Evolutionary conservation across 2,888 invertebrate species (phyloP), one percentile per base, ranked within the genome.

Genomic region (Leptothorax acervorum): DNA sequence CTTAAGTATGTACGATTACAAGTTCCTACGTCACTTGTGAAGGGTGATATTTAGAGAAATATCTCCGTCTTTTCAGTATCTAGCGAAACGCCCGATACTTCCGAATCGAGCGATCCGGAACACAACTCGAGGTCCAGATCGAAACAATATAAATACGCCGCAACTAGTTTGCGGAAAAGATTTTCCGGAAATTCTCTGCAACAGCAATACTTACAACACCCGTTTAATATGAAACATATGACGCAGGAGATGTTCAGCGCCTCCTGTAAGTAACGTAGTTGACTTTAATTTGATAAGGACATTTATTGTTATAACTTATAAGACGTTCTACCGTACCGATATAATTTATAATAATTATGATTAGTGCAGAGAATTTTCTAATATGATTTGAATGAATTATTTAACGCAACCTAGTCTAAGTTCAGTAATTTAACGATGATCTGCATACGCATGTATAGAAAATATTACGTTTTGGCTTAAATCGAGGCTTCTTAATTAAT

Each of bases 201-300:
- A 31, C 93, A 93, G 39, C 92, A 94, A 75, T 93, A 93, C 76
- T 87, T 94, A 53, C 95, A 95, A 83, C 94, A 95, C 91, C 93
- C 94, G 3, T 94, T 93, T 85, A 94, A 93, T 85, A 87, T 94
- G 35, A 95, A 95, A 86, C 94, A 95, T 83, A 92, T 95, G 92
- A 92, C 94, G 18, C 95, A 95, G 91, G 95, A 95, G 86, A 94
- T 95, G 94, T 95, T 95, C 90, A 94, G 94, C 90, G 94, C 94
- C 87, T 93, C 95, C 90, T 95, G 95, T 95, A 93, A 95, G 95
- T 94, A 75, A 66, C 9, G 55, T 55, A 28, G 9, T 65, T 6
- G 12, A 9, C 68, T 53, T 60, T 35, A 5, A 39, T 62, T 71
- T 35, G n/a, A 42, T 23, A 15, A 35, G 31, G 8, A 28, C 42